A percentile compares a stretch with the other conserved stretches of the same genome.
Evolutionary conservation across 2,113 vertebrate species (phyloP).

Genomic region (Pardalotus punctatus): DNA sequence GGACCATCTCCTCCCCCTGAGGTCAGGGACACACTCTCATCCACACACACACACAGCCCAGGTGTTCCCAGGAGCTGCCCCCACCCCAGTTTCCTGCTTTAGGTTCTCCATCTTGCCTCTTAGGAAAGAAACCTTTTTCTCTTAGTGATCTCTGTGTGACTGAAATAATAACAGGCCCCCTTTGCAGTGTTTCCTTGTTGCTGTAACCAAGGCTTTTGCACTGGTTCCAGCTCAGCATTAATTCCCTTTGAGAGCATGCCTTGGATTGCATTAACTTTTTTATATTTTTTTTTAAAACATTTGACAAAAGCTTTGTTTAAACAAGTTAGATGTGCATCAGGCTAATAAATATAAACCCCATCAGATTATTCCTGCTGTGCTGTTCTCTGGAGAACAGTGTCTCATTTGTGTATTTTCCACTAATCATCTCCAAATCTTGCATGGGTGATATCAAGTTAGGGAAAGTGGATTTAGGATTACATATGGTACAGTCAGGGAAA

Average conservation of each 20-base stretch:
- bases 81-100: neutral
- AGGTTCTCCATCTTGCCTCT: fast-evolving
- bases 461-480: conserved; percentile 35
- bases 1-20: neutral
- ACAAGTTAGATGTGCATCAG: conserved; percentile 40
- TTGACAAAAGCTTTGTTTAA: conserved; percentile 53
- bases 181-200: neutral
- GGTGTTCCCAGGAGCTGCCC: neutral
- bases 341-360: conserved; percentile 21
- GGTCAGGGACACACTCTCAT: fast-evolving
- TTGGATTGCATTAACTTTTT: conserved; percentile 17
- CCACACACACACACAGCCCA: fast-evolving
- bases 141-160: neutral
- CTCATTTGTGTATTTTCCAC: conserved; percentile 50
- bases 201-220: neutral
- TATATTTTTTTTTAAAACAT: neutral
- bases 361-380: neutral
- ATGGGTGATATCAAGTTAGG: conserved; percentile 38
- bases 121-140: neutral
- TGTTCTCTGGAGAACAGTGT: conserved; percentile 16
- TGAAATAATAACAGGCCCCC: neutral
- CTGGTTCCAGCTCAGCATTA: conserved; percentile 24
- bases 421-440: conserved; percentile 30
- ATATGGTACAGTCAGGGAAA: conserved; percentile 45
- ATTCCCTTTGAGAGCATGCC: conserved; percentile 46